Evolutionary conservation across 2,113 vertebrate genomes (phyloP), one percentile per base, ranked within the genome.

Genomic region (Cyanoderma ruficeps): DNA sequence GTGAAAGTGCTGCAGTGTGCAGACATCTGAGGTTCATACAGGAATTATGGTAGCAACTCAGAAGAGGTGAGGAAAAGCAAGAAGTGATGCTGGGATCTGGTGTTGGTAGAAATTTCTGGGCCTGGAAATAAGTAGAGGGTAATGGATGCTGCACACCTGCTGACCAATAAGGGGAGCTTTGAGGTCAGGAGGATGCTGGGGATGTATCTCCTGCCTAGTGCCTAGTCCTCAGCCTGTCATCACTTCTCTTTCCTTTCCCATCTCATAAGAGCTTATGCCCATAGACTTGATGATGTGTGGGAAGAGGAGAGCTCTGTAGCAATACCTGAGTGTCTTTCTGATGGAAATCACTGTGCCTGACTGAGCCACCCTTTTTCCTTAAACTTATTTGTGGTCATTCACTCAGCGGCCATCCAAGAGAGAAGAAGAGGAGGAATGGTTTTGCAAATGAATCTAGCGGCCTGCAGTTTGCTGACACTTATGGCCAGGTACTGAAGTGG

Each of bases 151-250:
- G 70, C 35, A 8, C 0, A 0, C 49, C 70, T 63, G 52, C 56
- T 80, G 79, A 35, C 41, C 7, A 0, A 35, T 37, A 25, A 41
- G 75, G 57, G 41, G 75, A 76, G 39, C 81, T 61, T 35, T 64
- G 76, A 69, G 41, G 24, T 72, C 61, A 69, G 65, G 65, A 87
- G 41, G 24, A 60, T 71, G 41, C 44, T 64, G 82, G 56, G 17
- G 15, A 30, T 46, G 21, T 13, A 42, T n/a, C 57, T 81, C 20
- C 55, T 49, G 44, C 37, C 46, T 42, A 39, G 41, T 86, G 87
- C 49, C 19, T 49, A 31, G 69, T 96, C 87, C 89, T 94, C 25
- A n/a, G 56, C 63, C 71, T 67, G n/a, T 82, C 60, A 69, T 89
- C 15, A 0, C 35, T 65, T 71, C 20, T 31, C 33, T 60, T 93